Percentiles rank a stretch among this genome's conserved stretches.
Conservation (phyloP, 1,140 invertebrate genomes). For the Eumaeus atala region DNA sequence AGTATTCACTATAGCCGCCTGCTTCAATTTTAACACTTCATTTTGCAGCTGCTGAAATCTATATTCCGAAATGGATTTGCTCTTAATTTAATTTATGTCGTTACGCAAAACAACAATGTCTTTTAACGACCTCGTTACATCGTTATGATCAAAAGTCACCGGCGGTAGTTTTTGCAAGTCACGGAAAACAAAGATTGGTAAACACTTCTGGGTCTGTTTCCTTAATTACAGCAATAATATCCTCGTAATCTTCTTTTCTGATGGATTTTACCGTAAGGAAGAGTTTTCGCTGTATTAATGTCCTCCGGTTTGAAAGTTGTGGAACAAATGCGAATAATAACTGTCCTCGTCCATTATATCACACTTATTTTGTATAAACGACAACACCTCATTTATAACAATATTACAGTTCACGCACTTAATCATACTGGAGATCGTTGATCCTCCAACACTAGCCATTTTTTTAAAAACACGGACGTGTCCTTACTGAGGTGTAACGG, state of each 20-base stretch:
- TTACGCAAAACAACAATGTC: slow-evolving; percentile 4
- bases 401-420: slow-evolving; percentile 23
- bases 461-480: background rate
- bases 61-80: background rate
- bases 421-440: slow-evolving; percentile 9
- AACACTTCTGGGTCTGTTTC: slow-evolving; percentile 1
- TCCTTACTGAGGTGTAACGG: background rate
- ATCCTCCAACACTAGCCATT: background rate
- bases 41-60: background rate
- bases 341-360: slow-evolving; percentile 23
- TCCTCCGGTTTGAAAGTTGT: slow-evolving; percentile 7
- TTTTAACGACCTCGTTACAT: slow-evolving; percentile 13
- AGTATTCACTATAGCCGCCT: slow-evolving; percentile 2
- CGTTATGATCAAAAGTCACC: slow-evolving; percentile 12
- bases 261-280: background rate
- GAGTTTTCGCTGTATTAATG: slow-evolving; percentile 10
- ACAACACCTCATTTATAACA: slow-evolving; percentile 21
- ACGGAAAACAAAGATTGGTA: too few relatives aligned
- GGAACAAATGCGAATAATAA: slow-evolving; percentile 14
- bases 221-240: slow-evolving; percentile 13
- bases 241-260: slow-evolving; percentile 8
- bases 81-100: background rate
- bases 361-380: slow-evolving; percentile 20
- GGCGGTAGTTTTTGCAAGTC: too few relatives aligned
- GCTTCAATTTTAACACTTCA: slow-evolving; percentile 4